These are phyloP conservation scores for Anguilla megastoma DNA, from an alignment of 2,797 vertebrate genomes.

Conservation along the genomic window DNA sequence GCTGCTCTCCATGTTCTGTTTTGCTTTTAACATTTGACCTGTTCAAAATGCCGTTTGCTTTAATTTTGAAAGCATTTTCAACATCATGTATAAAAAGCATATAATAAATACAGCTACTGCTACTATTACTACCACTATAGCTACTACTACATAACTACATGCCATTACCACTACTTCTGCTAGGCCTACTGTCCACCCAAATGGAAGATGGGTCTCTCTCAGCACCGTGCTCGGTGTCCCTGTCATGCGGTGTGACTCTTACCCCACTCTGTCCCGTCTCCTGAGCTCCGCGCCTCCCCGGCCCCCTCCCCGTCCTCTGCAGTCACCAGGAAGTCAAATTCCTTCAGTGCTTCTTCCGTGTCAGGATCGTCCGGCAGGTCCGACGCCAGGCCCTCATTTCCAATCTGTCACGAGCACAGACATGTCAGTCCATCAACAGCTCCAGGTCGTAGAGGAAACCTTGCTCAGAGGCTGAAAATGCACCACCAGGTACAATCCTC, in stretches of 20 bases:
- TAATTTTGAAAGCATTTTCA: too few species aligned
- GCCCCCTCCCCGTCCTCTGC: slow-evolving; percentile 98
- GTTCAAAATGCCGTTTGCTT: too few species aligned
- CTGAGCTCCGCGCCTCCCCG: slow-evolving; percentile 94
- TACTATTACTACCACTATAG: too few species aligned
- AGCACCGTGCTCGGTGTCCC: neutral
- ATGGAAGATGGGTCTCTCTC: neutral
- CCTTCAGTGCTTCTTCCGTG: slow-evolving; percentile 96
- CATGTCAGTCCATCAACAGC: neutral
- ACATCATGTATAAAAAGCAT: too few species aligned
- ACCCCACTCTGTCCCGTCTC: slow-evolving; percentile 99
- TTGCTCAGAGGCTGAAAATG: neutral
- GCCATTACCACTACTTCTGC: too few species aligned
- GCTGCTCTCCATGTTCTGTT: too few species aligned
- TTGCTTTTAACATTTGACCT: too few species aligned
- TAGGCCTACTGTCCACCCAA: neutral
- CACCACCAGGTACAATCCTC: neutral
- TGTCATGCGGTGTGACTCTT: slow-evolving; percentile 57
- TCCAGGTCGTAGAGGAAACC: neutral
- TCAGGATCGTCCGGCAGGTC: slow-evolving; percentile 91
- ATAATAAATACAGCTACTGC: too few species aligned
- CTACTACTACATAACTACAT: too few species aligned
- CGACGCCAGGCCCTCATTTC: slow-evolving; percentile 94
- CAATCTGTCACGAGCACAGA: slow-evolving; percentile 73
- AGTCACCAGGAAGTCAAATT: slow-evolving; percentile 98